A percentile compares a stretch with the other conserved stretches of the same genome.
phyloP scores from a whole-genome alignment of 2,888 invertebrate genomes.

The Myopa testacea region DNA sequence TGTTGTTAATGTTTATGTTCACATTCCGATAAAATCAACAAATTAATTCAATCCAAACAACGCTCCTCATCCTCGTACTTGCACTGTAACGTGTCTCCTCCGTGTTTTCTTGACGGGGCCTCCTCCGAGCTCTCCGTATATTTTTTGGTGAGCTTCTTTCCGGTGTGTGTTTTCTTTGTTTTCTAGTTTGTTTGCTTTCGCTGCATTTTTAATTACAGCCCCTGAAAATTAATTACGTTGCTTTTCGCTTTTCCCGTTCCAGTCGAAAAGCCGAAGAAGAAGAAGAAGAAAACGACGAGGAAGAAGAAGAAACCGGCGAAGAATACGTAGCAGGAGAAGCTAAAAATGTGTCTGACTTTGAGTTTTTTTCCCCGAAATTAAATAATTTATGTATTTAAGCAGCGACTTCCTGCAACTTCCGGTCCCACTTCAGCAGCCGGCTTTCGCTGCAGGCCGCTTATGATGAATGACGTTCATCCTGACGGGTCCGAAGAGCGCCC shows the following conservation, averaged over 20 bases:
- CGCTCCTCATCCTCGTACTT: not conserved
- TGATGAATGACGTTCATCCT: conserved; percentile 20
- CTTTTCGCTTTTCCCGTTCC: not conserved
- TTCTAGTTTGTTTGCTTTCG: not conserved
- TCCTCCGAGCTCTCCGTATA: not conserved
- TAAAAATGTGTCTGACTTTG: conserved; percentile 41
- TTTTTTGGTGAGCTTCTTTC: not conserved
- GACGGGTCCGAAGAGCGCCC: not conserved
- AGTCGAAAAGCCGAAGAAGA: not conserved
- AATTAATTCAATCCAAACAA: not conserved
- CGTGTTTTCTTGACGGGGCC: not conserved
- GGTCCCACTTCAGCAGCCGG: conserved; percentile 15
- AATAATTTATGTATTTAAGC: conserved; percentile 38
- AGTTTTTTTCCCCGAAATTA: conserved; percentile 48
- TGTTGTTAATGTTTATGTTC: not conserved
- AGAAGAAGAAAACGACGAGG: not conserved
- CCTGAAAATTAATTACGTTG: conserved; percentile 9
- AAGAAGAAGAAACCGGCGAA: not conserved
- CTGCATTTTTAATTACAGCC: conserved; percentile 16
- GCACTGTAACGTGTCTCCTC: not conserved
- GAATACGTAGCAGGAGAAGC: not conserved
- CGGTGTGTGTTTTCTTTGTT: not conserved
- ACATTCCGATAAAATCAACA: not conserved
- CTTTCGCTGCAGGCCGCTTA: not conserved
- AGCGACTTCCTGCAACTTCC: conserved; percentile 33